Conservation (phyloP, 2,797 vertebrate species). For the Phylloscopus collybita region DNA sequence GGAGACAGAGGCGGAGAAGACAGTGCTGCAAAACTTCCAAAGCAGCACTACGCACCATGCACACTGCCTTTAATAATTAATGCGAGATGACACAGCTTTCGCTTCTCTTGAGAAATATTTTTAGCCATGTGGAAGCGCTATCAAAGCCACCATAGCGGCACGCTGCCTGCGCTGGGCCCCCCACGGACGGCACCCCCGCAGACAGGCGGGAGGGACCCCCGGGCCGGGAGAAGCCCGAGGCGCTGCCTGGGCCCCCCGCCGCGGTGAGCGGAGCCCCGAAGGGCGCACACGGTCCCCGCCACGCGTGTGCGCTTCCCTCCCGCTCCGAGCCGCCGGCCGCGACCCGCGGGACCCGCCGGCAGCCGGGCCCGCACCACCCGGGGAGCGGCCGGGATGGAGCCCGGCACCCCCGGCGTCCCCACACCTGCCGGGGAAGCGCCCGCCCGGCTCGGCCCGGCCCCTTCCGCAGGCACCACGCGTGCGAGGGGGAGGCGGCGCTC, state of each 20-base stretch:
- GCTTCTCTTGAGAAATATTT: not conserved
- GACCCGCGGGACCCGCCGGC: not conserved
- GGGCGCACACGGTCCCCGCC: not conserved
- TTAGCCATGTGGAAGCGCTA: not conserved
- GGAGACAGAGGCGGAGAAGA: not conserved
- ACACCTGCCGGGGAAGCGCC: not conserved
- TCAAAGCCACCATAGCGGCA: fast-evolving
- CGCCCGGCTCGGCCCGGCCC: not conserved
- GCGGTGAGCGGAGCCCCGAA: not conserved
- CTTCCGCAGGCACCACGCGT: not conserved
- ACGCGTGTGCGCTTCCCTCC: not conserved
- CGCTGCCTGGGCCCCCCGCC: not conserved
- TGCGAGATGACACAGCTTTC: slow-evolving; percentile 13
- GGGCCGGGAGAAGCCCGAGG: not conserved
- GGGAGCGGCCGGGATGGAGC: not conserved
- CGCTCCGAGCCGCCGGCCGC: not conserved
- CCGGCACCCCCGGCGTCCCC: not conserved
- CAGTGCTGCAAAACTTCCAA: not conserved
- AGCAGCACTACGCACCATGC: not conserved
- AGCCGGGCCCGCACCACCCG: not conserved
- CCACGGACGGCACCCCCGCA: not conserved
- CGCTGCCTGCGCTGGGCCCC: not conserved
- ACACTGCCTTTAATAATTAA: not conserved
- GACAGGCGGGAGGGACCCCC: not conserved
- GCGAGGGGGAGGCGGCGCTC: slow-evolving; percentile 38